Base-by-base conservation (phyloP, 2,113 vertebrate species). In the Reinhardtius hippoglossoides region DNA sequence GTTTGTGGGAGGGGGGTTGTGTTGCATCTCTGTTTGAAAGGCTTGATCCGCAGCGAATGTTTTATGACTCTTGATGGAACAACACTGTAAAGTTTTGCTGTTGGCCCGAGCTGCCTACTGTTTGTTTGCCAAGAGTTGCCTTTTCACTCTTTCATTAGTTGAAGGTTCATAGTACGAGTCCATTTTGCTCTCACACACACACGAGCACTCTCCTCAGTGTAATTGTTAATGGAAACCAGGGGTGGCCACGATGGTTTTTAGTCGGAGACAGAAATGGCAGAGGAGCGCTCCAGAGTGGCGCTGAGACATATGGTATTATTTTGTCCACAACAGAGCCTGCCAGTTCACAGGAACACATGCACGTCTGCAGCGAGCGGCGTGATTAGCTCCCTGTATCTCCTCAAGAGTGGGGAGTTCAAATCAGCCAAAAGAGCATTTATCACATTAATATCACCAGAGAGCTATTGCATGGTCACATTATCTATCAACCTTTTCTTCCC, bases 301-400 rank as follows among this genome's bases (percentile, higher is more conserved):
- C 70, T 63, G 46, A 78, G 67, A 92, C 90, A 92, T 90, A 82
- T 94, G 91, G 81, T 86, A 81, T 84, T 93, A 81, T 93, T 93
- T 94, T 89, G 81, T 80, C 13, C 79, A 72, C 65, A 72, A 59
- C 77, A 59, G 62, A 77, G 62, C 59, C 67, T 58, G 72, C 74
- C 73, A 79, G 60, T 74, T 85, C 70, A 61, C 66, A 84, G 68
- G 21, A 82, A 82, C 82, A 44, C 54, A 52, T 9, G 16, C 75
- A 74, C 69, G 68, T 73, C 64, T 79, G 42, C 40, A 42, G 26
- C 8, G 26, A 85, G 74, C 50, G 58, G 48, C 62, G 27, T 74
- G 68, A 89, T 92, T 80, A 74, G 50, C 63, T 71, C 55, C 59
- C 26, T 27, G 9, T 35, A 48, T 62, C 59, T 80, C 74, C 75